phyloP scores from a whole-genome alignment of 2,797 vertebrate species.

The Lemur catta region DNA sequence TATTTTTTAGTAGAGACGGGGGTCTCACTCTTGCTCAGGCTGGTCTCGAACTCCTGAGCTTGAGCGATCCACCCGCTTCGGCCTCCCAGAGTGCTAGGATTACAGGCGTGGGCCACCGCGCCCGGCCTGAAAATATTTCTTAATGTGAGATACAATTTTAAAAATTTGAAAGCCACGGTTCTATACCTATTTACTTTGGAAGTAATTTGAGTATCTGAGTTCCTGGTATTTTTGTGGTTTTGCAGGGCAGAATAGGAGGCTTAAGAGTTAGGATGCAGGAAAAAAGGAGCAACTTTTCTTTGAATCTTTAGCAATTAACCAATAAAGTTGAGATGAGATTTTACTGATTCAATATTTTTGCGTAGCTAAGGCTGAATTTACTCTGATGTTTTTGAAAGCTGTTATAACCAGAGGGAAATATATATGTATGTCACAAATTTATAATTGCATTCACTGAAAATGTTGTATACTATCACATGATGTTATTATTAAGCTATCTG shows the following conservation, averaged over 20 bases:
- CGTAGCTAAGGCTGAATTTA: background rate
- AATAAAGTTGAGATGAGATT: background rate
- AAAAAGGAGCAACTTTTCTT: background rate
- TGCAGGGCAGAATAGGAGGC: background rate
- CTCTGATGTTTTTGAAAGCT: conserved; percentile 7
- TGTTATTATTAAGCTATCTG: background rate
- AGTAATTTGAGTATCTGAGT: background rate
- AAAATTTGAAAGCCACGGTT: conserved; percentile 12
- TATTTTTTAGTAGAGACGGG: too few relatives aligned
- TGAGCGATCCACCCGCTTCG: too few relatives aligned
- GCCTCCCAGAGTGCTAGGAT: too few relatives aligned
- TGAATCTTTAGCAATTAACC: background rate
- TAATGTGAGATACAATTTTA: background rate
- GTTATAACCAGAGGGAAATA: background rate
- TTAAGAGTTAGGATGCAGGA: background rate
- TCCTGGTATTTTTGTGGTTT: background rate
- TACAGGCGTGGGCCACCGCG: too few relatives aligned
- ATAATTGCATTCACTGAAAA: background rate
- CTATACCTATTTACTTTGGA: background rate
- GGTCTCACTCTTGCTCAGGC: too few relatives aligned
- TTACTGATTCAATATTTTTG: background rate
- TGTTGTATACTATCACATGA: background rate
- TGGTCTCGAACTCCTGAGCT: too few relatives aligned
- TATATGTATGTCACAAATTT: background rate
- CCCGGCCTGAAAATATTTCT: background rate